These are phyloP conservation scores for Anser cygnoides DNA, from an alignment of 2,113 vertebrate species.

Conservation along the genomic window DNA sequence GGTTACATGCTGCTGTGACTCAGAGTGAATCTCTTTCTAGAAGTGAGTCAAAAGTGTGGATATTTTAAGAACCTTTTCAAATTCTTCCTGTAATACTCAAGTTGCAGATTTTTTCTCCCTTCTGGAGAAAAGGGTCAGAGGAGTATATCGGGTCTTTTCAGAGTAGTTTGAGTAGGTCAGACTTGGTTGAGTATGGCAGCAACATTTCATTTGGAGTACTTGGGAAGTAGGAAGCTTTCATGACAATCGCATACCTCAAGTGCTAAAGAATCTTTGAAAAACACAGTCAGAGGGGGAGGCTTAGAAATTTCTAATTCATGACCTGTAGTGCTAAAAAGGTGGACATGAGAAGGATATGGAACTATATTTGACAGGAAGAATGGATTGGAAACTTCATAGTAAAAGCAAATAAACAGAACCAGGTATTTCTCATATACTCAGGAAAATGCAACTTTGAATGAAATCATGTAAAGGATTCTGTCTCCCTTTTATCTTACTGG, in stretches of 20 bases:
- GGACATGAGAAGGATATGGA: background rate
- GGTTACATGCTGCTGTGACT: background rate
- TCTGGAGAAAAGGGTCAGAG: background rate
- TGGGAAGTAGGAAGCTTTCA: background rate
- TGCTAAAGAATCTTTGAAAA: background rate
- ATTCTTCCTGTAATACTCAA: background rate
- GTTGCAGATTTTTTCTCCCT: background rate
- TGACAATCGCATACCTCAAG: background rate
- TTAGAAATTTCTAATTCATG: background rate
- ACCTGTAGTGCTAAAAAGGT: background rate
- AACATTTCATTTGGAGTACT: background rate
- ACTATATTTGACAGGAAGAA: background rate
- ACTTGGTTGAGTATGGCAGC: rapidly evolving
- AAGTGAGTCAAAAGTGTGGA: background rate
- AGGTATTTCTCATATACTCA: background rate
- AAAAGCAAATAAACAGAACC: background rate
- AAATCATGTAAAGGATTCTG: background rate
- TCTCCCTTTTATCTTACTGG: background rate
- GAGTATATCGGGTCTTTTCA: background rate
- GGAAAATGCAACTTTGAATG: background rate
- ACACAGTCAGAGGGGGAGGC: background rate
- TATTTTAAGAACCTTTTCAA: background rate
- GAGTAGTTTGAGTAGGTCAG: background rate
- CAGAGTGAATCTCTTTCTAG: background rate
- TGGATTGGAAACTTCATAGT: background rate